phyloP scores from a whole-genome alignment of 2,888 invertebrate genomes.

The Carterocephalus palaemon region DNA sequence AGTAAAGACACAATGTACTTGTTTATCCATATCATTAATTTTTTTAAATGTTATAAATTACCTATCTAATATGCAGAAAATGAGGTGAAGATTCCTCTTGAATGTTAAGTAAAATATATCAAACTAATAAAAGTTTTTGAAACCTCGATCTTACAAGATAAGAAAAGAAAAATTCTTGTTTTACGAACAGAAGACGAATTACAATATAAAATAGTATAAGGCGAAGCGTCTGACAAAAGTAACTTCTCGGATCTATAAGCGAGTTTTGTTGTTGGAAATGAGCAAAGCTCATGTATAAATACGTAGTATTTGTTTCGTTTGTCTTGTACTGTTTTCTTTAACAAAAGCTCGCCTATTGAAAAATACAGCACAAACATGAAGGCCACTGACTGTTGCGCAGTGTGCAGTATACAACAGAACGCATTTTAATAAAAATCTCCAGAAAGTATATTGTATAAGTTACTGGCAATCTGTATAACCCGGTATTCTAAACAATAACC shows the following conservation, averaged over 20 bases:
- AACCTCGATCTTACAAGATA: background rate
- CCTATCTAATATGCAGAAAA: too few species aligned
- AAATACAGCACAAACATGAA: constrained; percentile 26
- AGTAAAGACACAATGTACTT: too few species aligned
- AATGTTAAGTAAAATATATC: too few species aligned
- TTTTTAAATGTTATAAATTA: too few species aligned
- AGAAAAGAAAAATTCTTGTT: background rate
- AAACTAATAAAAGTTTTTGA: background rate
- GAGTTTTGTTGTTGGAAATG: constrained; percentile 23
- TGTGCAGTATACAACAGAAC: constrained; percentile 11
- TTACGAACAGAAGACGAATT: constrained; percentile 30
- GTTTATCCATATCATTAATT: too few species aligned
- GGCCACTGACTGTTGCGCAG: constrained; percentile 6
- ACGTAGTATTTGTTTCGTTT: constrained; percentile 23
- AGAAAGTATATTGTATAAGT: too few species aligned
- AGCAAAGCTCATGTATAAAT: constrained; percentile 21
- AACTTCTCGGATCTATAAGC: constrained; percentile 24
- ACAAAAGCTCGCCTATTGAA: constrained; percentile 27
- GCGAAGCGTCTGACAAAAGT: constrained; percentile 18
- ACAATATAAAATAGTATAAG: constrained; percentile 23
- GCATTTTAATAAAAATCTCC: constrained; percentile 14
- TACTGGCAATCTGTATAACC: too few species aligned
- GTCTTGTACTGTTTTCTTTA: constrained; percentile 20
- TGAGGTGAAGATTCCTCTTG: too few species aligned
- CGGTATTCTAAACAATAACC: too few species aligned